Evolutionary conservation across 2,113 vertebrate species (phyloP).

Genomic region (Heterotilapia buettikoferi): DNA sequence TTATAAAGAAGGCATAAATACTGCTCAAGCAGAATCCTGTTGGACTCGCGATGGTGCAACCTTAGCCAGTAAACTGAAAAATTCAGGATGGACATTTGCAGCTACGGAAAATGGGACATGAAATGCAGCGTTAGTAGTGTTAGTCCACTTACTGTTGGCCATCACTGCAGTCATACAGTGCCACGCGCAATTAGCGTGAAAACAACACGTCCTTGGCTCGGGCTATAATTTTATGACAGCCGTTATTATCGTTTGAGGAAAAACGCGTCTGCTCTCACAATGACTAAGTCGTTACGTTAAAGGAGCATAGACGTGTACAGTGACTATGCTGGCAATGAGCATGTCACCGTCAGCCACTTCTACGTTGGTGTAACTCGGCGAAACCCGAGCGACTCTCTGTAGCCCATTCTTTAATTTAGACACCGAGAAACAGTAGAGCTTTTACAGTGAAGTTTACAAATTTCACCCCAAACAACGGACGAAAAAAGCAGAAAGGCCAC

Average conservation of each 20-base stretch:
- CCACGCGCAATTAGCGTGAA: background rate
- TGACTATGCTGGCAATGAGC: background rate
- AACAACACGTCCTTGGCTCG: background rate
- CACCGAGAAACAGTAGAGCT: background rate
- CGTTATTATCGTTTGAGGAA: background rate
- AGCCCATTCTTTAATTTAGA: background rate
- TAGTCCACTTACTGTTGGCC: background rate
- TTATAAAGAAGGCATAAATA: background rate
- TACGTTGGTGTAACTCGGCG: background rate
- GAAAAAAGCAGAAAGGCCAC: background rate
- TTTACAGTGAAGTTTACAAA: background rate
- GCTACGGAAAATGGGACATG: background rate
- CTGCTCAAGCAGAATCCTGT: background rate
- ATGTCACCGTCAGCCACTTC: background rate
- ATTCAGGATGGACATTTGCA: background rate
- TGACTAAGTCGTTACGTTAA: background rate
- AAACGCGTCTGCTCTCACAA: background rate
- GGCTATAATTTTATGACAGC: background rate
- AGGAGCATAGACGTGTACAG: background rate
- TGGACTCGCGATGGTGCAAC: slow-evolving; percentile 3
- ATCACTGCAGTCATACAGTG: background rate
- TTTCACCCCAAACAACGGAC: background rate
- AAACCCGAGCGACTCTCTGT: background rate
- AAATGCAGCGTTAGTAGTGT: background rate
- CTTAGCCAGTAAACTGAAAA: background rate